A percentile compares a stretch with the other conserved stretches of the same genome.
Evolutionary conservation across 2,113 vertebrate genomes (phyloP).

Genomic region (Peromyscus maniculatus): DNA sequence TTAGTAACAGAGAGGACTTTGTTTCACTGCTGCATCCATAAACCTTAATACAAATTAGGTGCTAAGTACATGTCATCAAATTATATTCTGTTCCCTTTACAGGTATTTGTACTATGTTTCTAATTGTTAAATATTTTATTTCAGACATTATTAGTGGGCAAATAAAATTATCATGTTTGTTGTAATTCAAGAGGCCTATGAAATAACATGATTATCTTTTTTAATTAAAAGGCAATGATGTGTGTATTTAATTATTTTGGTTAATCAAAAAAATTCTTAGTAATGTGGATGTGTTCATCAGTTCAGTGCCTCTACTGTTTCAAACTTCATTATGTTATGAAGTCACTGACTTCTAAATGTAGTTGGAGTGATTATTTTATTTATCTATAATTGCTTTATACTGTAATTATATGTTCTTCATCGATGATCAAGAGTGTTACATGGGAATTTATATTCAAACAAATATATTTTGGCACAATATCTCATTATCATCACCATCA

Average conservation of each 20-base stretch:
- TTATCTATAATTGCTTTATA: slow-evolving; percentile 58
- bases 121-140: slow-evolving; percentile 71
- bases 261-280: slow-evolving; percentile 74
- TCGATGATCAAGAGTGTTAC: slow-evolving; percentile 27
- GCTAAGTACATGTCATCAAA: background rate
- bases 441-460: slow-evolving; percentile 55
- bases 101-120: background rate
- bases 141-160: slow-evolving; percentile 56
- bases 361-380: slow-evolving; percentile 40
- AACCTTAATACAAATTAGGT: slow-evolving; percentile 14
- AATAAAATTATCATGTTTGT: slow-evolving; percentile 63
- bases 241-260: slow-evolving; percentile 81
- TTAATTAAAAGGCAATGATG: slow-evolving; percentile 80
- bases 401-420: slow-evolving; percentile 54
- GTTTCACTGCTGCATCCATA: background rate
- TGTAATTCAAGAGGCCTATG: slow-evolving; percentile 67
- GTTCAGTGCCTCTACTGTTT: slow-evolving; percentile 49
- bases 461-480: slow-evolving; percentile 8
- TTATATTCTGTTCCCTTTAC: background rate
- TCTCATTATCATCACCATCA: background rate
- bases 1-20: background rate
- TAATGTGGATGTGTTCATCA: slow-evolving; percentile 65
- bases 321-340: slow-evolving; percentile 64
- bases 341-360: slow-evolving; percentile 63
- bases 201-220: slow-evolving; percentile 76